Conservation (phyloP, 2,113 vertebrate species). For the Dicerorhinus sumatrensis region DNA sequence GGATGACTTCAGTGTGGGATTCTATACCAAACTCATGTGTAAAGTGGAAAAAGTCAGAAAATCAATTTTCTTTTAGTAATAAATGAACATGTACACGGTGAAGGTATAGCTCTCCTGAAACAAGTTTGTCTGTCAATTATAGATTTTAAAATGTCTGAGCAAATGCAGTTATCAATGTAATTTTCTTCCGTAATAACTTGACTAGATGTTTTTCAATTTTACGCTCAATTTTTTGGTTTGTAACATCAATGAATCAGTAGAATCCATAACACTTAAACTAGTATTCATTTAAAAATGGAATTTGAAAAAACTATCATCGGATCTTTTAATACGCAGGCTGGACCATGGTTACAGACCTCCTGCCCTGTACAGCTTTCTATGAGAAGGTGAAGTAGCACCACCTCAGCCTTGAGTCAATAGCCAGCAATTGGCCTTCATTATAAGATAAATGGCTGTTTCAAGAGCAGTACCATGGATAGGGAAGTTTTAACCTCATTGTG, state of each 20-base stretch:
- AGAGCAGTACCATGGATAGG: not conserved
- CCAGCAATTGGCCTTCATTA: not conserved
- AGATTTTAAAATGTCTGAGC: not conserved
- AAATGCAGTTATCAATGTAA: not conserved
- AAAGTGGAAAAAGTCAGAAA: not conserved
- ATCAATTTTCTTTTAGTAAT: not conserved
- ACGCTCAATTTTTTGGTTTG: not conserved
- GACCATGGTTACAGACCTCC: not conserved
- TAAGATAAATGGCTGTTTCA: not conserved
- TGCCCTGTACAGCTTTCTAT: not conserved
- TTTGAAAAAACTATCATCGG: not conserved
- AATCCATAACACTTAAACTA: not conserved
- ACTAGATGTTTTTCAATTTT: not conserved
- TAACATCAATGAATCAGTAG: not conserved
- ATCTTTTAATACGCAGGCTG: not conserved
- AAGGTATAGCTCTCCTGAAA: not conserved
- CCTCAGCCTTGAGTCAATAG: not conserved
- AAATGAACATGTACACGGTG: not conserved
- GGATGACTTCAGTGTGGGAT: not conserved
- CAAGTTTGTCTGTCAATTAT: not conserved
- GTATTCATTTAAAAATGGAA: slow-evolving; percentile 4
- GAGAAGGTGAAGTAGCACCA: not conserved
- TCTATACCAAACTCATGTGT: not conserved
- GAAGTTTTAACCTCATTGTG: slow-evolving; percentile 35
- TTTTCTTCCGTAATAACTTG: slow-evolving; percentile 6